phyloP scores from a whole-genome alignment of 2,797 vertebrate genomes.

The Gymnoscopelus braueri region DNA sequence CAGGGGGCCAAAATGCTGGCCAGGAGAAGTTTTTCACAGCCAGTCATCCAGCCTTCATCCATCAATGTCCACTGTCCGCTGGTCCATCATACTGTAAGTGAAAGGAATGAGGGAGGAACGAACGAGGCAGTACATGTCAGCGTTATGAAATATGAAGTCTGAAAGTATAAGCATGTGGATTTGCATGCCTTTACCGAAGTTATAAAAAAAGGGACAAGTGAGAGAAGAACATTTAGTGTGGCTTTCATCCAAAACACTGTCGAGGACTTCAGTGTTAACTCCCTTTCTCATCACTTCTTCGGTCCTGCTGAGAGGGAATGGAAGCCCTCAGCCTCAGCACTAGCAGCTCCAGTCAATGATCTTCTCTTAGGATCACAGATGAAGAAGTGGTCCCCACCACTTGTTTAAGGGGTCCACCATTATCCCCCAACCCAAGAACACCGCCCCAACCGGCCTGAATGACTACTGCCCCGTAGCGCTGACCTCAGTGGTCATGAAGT shows the following conservation, averaged over 20 bases:
- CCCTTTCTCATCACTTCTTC: too few species aligned
- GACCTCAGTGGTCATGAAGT: too few species aligned
- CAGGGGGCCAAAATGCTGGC: not conserved
- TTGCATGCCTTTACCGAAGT: slow-evolving; percentile 12
- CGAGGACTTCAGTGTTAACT: too few species aligned
- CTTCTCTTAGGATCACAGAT: slow-evolving; percentile 4
- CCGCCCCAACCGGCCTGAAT: too few species aligned
- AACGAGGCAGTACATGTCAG: slow-evolving; percentile 8
- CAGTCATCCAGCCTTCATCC: slow-evolving; percentile 10
- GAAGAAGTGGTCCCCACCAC: too few species aligned
- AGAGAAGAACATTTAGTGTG: slow-evolving; percentile 21
- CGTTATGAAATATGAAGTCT: slow-evolving; percentile 17
- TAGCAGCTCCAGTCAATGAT: too few species aligned
- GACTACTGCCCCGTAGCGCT: too few species aligned
- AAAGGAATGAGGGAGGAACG: slow-evolving; percentile 10
- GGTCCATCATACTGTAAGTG: not conserved
- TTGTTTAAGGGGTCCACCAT: too few species aligned
- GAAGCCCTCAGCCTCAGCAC: too few species aligned
- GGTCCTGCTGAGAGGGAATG: too few species aligned
- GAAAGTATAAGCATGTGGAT: slow-evolving; percentile 22
- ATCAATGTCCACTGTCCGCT: slow-evolving; percentile 15
- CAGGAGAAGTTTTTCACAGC: slow-evolving; percentile 14
- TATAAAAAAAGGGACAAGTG: slow-evolving; percentile 6
- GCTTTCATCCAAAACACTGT: slow-evolving; percentile 31
- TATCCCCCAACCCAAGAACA: too few species aligned